These are phyloP conservation scores for Cephalopachus bancanus DNA, from an alignment of 2,797 vertebrate species.

Conservation along the genomic window DNA sequence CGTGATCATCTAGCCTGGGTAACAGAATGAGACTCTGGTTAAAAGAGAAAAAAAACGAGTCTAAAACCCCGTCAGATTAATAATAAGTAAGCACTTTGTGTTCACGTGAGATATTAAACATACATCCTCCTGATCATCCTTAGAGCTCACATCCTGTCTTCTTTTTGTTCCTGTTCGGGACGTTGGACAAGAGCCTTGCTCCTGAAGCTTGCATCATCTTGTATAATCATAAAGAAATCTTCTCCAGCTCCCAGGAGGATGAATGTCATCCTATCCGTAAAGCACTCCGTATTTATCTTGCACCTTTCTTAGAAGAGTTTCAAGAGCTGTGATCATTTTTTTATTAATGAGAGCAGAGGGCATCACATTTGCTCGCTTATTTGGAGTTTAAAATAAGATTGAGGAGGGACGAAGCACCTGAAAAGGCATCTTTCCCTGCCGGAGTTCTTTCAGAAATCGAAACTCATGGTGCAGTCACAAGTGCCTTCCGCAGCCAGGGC, in stretches of 20 bases:
- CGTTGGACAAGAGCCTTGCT: background rate
- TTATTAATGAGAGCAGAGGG: conserved; percentile 69
- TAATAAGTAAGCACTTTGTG: background rate
- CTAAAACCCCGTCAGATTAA: background rate
- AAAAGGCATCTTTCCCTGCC: conserved; percentile 67
- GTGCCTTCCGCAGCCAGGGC: background rate
- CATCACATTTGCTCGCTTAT: background rate
- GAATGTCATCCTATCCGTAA: background rate
- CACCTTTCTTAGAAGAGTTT: conserved; percentile 37
- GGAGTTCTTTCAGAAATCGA: conserved; percentile 62
- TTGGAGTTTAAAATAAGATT: conserved; percentile 71
- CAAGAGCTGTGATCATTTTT: conserved; percentile 59
- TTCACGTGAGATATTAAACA: fast-evolving
- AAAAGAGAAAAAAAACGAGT: too few species aligned
- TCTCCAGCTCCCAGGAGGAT: background rate
- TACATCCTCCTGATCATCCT: background rate
- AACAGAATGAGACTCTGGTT: too few species aligned
- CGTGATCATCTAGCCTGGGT: too few species aligned
- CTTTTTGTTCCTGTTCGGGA: background rate
- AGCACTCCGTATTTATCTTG: background rate
- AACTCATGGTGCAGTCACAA: conserved; percentile 12
- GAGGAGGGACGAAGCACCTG: conserved; percentile 60
- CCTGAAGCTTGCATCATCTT: conserved; percentile 18
- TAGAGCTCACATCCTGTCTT: background rate
- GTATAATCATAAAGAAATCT: background rate